Evolutionary conservation across 2,888 invertebrate genomes (phyloP).

Genomic region (Trypoxylon attenuatum): DNA sequence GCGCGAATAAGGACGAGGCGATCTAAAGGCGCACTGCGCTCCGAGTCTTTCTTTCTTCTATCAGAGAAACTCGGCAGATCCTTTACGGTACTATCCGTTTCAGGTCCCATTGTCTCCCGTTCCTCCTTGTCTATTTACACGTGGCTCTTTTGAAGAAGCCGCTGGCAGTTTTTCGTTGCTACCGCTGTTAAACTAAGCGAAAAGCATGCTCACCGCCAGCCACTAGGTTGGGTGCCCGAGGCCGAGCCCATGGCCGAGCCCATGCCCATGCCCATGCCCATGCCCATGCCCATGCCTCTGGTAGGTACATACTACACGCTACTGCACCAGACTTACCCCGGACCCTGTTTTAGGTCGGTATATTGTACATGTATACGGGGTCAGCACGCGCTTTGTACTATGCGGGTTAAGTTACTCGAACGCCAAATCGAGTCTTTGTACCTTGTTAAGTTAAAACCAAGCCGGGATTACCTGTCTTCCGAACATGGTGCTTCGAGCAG

Average conservation of each 20-base stretch:
- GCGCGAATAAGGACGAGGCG: slow-evolving; percentile 47
- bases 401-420: slow-evolving; percentile 62
- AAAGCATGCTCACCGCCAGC: slow-evolving; percentile 54
- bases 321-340: slow-evolving; percentile 44
- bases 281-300: no score
- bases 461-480: slow-evolving; percentile 42
- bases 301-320: slow-evolving; percentile 48
- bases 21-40: slow-evolving; percentile 10
- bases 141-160: slow-evolving; percentile 61
- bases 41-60: slow-evolving; percentile 42
- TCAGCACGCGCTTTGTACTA: slow-evolving; percentile 55
- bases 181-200: slow-evolving; percentile 70
- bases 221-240: slow-evolving; percentile 52
- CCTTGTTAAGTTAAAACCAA: slow-evolving; percentile 52
- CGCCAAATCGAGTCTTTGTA: slow-evolving; percentile 54
- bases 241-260: no score
- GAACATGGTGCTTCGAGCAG: slow-evolving; percentile 37
- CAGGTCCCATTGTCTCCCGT: slow-evolving; percentile 65
- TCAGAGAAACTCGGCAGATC: slow-evolving; percentile 32
- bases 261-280: no score
- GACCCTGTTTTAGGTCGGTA: slow-evolving; percentile 50
- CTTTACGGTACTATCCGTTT: slow-evolving; percentile 65
- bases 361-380: slow-evolving; percentile 50
- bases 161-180: slow-evolving; percentile 58
- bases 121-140: slow-evolving; percentile 54